Evolutionary conservation across 2,888 invertebrate species (phyloP).

Genomic region (Brachylomia viminalis): DNA sequence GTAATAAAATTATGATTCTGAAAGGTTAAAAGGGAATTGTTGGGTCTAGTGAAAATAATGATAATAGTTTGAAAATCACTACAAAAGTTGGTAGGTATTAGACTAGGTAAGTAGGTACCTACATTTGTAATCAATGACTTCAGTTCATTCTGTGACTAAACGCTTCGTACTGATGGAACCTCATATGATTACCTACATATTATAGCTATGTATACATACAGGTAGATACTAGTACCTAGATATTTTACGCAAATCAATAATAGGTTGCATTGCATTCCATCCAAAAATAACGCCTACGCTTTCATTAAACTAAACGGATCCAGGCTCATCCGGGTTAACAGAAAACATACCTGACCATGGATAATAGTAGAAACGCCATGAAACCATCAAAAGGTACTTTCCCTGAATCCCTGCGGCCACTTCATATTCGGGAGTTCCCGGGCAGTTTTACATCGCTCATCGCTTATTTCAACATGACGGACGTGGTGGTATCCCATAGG

Average conservation of each 20-base stretch:
- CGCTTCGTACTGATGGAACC: too few relatives aligned
- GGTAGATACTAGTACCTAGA: too few relatives aligned
- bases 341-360: conserved; percentile 6
- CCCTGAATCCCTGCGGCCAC: background rate
- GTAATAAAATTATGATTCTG: too few relatives aligned
- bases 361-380: background rate
- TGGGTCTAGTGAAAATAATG: background rate
- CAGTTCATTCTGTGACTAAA: too few relatives aligned
- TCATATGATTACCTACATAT: too few relatives aligned
- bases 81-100: too few relatives aligned
- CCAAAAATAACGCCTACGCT: background rate
- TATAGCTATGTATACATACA: too few relatives aligned
- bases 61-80: background rate
- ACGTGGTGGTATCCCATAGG: background rate
- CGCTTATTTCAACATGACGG: background rate
- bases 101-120: too few relatives aligned
- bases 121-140: background rate
- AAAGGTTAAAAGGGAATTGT: too few relatives aligned
- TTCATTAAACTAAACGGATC: background rate
- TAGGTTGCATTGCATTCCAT: background rate
- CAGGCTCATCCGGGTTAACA: background rate
- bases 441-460: background rate
- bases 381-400: conserved; percentile 1
- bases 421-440: conserved; percentile 16
- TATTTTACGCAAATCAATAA: background rate